Percentiles rank a stretch among this genome's conserved stretches.
phyloP scores from a whole-genome alignment of 2,888 invertebrate genomes.

The Cosmorhoe ocellata region DNA sequence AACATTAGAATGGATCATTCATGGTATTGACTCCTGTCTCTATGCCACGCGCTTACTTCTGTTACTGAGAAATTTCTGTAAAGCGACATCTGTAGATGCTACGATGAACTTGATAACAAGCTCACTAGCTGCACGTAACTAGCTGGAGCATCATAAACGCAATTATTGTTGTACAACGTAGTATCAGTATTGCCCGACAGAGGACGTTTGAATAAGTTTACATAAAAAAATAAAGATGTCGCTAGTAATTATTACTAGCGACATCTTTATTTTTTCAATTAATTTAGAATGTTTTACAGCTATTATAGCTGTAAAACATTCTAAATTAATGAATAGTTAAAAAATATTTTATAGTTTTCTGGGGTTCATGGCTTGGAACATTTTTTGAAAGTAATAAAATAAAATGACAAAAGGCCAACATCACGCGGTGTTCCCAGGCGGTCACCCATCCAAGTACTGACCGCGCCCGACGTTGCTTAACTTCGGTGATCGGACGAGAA shows the following conservation, averaged over 20 bases:
- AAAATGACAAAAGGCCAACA: no score
- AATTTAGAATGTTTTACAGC: no score
- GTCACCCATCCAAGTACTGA: slow-evolving; percentile 75
- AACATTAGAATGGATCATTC: no score
- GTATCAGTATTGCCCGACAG: slow-evolving; percentile 3
- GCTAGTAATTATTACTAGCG: slow-evolving; percentile 15
- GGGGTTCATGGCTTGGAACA: no score
- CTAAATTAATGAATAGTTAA: no score
- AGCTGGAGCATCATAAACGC: no score
- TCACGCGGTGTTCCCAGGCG: slow-evolving; percentile 69
- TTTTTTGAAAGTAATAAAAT: no score
- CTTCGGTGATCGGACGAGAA: slow-evolving; percentile 80
- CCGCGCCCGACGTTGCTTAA: slow-evolving; percentile 75
- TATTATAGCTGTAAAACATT: no score
- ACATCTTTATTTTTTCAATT: slow-evolving; percentile 19
- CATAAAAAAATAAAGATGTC: slow-evolving; percentile 20
- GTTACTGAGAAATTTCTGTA: neutral
- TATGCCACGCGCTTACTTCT: no score
- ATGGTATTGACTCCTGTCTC: no score
- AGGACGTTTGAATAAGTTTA: slow-evolving; percentile 16
- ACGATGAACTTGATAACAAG: slow-evolving; percentile 2
- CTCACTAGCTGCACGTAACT: neutral
- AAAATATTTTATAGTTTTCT: no score
- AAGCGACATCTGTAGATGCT: slow-evolving; percentile 11
- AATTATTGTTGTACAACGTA: slow-evolving; percentile 1